Evolutionary conservation across 2,888 invertebrate genomes (phyloP).

Genomic region (Ditula angustiorana): DNA sequence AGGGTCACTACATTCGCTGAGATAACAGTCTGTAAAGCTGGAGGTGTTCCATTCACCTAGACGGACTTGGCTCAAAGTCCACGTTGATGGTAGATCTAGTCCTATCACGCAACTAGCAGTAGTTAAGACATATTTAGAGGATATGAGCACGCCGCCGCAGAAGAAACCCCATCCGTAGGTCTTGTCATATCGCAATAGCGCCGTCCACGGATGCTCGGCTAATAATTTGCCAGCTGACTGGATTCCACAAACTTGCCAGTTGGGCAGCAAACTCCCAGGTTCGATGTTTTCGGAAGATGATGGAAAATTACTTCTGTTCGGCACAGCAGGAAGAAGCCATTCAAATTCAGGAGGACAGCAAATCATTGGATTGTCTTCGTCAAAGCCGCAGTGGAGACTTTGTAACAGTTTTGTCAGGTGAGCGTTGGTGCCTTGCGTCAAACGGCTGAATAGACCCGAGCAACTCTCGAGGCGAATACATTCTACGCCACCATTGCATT

Average conservation of each 20-base stretch:
- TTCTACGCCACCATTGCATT: not conserved
- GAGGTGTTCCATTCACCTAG: not conserved
- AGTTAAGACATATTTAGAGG: conserved; percentile 3
- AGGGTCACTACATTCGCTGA: not conserved
- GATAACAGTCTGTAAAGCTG: not conserved
- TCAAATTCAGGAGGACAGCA: conserved; percentile 6
- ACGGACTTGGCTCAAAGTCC: not conserved
- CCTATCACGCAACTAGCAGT: conserved; percentile 4
- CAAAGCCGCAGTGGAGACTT: conserved; percentile 1
- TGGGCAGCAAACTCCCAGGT: not conserved
- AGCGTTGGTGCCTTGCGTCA: not conserved
- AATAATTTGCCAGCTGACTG: not conserved
- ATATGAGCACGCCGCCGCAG: conserved; percentile 2
- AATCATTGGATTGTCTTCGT: not conserved
- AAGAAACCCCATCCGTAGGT: not conserved
- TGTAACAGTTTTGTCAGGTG: not conserved
- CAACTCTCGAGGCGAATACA: not conserved
- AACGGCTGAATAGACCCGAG: not conserved
- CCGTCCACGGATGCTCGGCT: not conserved
- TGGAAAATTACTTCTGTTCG: not conserved
- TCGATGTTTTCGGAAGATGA: not conserved
- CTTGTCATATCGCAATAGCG: not conserved
- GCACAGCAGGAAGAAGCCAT: too few species aligned
- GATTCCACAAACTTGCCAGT: not conserved
- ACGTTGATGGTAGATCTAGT: not conserved